phyloP scores from a whole-genome alignment of 2,888 invertebrate species.

The Pheosia gnoma region DNA sequence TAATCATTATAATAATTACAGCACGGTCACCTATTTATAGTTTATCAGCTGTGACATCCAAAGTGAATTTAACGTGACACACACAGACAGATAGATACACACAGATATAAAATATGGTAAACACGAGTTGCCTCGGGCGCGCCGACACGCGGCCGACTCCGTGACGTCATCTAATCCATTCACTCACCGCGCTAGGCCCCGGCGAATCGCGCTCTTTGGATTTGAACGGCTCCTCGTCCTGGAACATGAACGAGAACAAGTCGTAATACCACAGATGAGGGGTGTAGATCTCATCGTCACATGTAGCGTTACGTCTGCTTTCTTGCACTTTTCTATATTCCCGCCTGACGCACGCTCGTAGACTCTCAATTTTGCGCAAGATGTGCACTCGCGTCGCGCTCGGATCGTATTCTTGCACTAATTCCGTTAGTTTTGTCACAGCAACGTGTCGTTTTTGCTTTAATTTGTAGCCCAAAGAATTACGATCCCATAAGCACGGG shows the following conservation, averaged over 20 bases:
- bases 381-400: constrained; percentile 71
- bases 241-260: constrained; percentile 63
- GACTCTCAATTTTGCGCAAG: constrained; percentile 72
- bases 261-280: constrained; percentile 74
- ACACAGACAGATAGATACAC: background rate
- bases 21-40: no score
- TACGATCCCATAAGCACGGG: constrained; percentile 68
- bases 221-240: constrained; percentile 38
- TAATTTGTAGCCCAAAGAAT: constrained; percentile 57
- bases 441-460: constrained; percentile 66
- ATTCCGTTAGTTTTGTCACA: constrained; percentile 60
- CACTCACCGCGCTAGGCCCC: constrained; percentile 28
- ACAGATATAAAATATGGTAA: background rate
- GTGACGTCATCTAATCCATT: constrained; percentile 15
- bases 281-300: constrained; percentile 56
- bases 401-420: constrained; percentile 67
- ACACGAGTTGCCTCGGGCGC: background rate
- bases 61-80: no score
- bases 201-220: constrained; percentile 26
- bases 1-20: no score
- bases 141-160: background rate
- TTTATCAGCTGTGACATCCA: background rate
- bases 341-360: constrained; percentile 71
- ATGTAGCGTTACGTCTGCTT: constrained; percentile 50
- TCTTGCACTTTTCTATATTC: constrained; percentile 64